Evolutionary conservation across 2,113 vertebrate species (phyloP).

Genomic region (Lophotis ruficrista): DNA sequence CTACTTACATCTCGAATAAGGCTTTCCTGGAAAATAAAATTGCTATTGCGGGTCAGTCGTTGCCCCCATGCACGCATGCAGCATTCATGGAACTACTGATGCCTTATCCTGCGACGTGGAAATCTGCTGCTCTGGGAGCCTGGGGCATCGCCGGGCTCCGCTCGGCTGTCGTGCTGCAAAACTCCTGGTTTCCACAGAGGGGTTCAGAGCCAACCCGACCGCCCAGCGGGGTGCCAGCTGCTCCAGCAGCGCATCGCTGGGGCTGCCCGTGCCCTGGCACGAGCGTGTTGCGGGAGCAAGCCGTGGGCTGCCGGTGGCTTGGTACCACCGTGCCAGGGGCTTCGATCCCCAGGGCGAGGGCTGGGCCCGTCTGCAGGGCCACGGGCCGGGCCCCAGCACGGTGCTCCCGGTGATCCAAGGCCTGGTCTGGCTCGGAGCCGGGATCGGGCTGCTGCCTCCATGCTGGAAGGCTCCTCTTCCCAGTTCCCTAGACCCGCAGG

Average conservation of each 20-base stretch:
- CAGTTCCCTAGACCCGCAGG: neutral
- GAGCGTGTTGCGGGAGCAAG: rapidly evolving
- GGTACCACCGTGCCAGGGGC: neutral
- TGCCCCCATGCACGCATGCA: conserved; percentile 78
- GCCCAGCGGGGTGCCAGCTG: neutral
- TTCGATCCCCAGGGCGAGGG: rapidly evolving
- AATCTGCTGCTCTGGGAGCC: neutral
- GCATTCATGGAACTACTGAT: conserved; percentile 35
- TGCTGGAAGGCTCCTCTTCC: neutral
- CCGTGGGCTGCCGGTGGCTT: neutral
- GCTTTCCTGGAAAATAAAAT: conserved; percentile 68
- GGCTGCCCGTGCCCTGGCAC: rapidly evolving
- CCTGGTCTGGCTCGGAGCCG: rapidly evolving
- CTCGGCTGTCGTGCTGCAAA: neutral
- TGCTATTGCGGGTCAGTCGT: conserved; percentile 47
- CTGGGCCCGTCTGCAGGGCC: neutral
- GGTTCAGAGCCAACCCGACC: neutral
- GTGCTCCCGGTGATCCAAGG: rapidly evolving
- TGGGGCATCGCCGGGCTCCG: neutral
- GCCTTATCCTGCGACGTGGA: conserved; percentile 1
- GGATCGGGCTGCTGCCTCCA: neutral
- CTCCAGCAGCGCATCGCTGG: rapidly evolving
- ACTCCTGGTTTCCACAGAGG: neutral
- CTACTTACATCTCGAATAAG: conserved; percentile 65
- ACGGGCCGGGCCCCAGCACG: rapidly evolving